These are phyloP conservation scores for Neoscelio sp. DNA, from an alignment of 2,888 invertebrate species.

Conservation along the genomic window DNA sequence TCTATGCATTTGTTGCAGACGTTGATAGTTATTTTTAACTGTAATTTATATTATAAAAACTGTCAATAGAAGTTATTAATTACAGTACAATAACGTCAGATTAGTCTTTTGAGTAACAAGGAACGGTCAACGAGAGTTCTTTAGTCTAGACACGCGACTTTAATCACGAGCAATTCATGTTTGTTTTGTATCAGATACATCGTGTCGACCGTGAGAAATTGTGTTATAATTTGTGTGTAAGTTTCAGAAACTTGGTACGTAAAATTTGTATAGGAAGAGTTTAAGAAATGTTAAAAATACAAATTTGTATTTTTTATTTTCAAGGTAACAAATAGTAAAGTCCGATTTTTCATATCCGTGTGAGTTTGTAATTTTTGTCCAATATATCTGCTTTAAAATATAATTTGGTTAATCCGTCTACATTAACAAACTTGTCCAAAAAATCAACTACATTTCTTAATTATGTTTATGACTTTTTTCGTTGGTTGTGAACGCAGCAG, in stretches of 20 bases:
- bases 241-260: too few species aligned
- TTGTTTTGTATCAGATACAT: constrained; percentile 20
- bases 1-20: too few species aligned
- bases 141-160: constrained; percentile 36
- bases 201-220: background rate
- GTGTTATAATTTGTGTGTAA: too few species aligned
- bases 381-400: too few species aligned
- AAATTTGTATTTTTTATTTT: too few species aligned
- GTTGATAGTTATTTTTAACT: too few species aligned
- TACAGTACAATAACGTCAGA: background rate
- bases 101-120: constrained; percentile 9
- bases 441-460: constrained; percentile 48
- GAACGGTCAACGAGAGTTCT: constrained; percentile 6
- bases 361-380: too few species aligned
- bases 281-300: too few species aligned
- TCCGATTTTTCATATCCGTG: too few species aligned
- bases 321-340: too few species aligned
- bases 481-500: constrained; percentile 8
- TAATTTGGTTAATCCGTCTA: too few species aligned
- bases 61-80: background rate
- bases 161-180: constrained; percentile 48
- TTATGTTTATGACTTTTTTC: constrained; percentile 30
- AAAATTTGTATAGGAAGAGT: too few species aligned
- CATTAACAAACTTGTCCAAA: constrained; percentile 42
- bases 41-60: constrained; percentile 2